A percentile compares a stretch with the other conserved stretches of the same genome.
Conservation (phyloP, 2,888 invertebrate species). For the Nasonovia ribisnigri region DNA sequence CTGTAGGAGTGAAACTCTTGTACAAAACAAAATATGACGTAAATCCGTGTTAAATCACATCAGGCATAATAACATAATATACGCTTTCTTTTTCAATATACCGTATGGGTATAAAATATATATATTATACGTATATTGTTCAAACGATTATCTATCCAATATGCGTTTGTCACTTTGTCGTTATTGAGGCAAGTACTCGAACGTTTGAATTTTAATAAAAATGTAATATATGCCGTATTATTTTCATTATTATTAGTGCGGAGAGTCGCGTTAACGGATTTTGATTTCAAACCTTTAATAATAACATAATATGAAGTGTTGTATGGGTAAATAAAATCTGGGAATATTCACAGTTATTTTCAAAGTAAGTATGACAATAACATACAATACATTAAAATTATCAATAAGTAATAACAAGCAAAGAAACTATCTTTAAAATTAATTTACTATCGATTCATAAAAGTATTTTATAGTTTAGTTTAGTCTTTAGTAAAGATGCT, state of each 20-base stretch:
- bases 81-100: not conserved
- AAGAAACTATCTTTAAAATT: not conserved
- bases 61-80: not conserved
- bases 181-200: not conserved
- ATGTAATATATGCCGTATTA: not conserved
- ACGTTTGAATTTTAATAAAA: not conserved
- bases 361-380: not conserved
- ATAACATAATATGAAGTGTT: not conserved
- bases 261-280: not conserved
- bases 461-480: too few species aligned
- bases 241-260: not conserved
- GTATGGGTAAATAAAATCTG: not conserved
- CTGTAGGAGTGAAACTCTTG: not conserved
- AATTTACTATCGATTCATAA: not conserved
- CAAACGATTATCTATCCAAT: not conserved
- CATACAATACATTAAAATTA: not conserved
- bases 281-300: not conserved
- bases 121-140: too few species aligned
- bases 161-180: not conserved
- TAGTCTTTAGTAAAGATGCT: not conserved
- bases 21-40: constrained; percentile 21
- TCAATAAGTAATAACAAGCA: not conserved
- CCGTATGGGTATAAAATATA: not conserved
- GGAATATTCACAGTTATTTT: not conserved
- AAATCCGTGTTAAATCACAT: constrained; percentile 5